phyloP scores from a whole-genome alignment of 2,888 invertebrate genomes.

The Himalopsyche tibetana region DNA sequence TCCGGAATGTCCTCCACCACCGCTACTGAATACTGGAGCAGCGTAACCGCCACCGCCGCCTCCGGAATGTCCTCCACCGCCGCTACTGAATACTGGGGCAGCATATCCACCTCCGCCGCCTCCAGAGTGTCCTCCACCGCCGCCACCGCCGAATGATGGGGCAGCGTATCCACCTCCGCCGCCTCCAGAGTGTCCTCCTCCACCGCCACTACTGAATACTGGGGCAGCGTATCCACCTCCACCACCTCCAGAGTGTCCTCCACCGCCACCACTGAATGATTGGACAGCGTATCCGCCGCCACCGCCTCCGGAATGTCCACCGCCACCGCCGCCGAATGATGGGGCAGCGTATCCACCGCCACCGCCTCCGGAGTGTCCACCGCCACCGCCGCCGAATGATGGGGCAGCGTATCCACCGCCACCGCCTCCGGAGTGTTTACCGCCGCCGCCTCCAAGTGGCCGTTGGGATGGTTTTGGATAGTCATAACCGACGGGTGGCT shows the following conservation, averaged over 20 bases:
- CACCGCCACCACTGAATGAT: not conserved
- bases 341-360: not conserved
- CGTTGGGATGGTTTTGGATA: constrained; percentile 44
- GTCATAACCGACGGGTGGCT: constrained; percentile 53
- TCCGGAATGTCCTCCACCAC: not conserved
- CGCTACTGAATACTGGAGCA: too few relatives aligned
- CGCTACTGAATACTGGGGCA: too few relatives aligned
- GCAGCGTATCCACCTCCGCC: too few relatives aligned
- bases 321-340: not conserved
- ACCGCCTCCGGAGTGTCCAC: not conserved
- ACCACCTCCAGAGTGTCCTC: not conserved
- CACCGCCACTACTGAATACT: too few relatives aligned
- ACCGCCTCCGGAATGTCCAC: not conserved
- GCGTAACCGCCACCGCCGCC: too few relatives aligned
- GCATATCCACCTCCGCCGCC: too few relatives aligned
- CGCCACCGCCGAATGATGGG: not conserved
- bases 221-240: too few relatives aligned
- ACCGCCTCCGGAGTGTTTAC: not conserved
- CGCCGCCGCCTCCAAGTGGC: not conserved
- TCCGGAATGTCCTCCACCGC: not conserved
- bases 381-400: not conserved
- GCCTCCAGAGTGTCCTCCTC: not conserved
- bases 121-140: too few relatives aligned
- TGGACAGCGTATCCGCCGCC: not conserved
- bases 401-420: not conserved